These are phyloP conservation scores for Microctonus aethiopoides DNA, from an alignment of 2,888 invertebrate species.

Conservation along the genomic window DNA sequence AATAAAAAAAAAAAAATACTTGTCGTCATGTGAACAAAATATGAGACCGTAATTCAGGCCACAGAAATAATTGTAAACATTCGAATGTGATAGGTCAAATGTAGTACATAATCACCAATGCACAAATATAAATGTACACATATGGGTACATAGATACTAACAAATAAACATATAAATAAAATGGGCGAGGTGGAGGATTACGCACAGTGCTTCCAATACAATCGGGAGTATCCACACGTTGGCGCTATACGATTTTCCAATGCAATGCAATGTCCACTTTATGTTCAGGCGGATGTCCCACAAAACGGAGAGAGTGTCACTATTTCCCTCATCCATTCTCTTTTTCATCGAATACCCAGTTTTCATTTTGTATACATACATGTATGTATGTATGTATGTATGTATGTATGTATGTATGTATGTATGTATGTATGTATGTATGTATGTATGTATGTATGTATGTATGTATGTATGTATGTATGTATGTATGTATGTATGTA, in stretches of 20 bases:
- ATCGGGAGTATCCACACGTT: neutral
- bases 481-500: no score
- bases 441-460: no score
- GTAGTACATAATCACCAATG: neutral
- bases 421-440: no score
- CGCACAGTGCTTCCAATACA: neutral
- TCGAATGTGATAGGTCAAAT: neutral
- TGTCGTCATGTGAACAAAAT: neutral
- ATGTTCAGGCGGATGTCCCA: neutral
- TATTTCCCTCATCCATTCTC: neutral
- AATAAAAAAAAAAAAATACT: neutral
- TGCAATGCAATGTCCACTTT: slow-evolving; percentile 8
- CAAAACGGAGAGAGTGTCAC: neutral
- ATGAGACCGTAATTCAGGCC: neutral
- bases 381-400: no score
- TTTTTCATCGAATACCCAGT: neutral
- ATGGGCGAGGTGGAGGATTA: neutral
- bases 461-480: no score
- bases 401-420: neutral
- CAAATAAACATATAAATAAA: neutral
- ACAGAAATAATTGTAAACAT: neutral
- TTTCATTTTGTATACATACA: no score
- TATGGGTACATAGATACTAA: no score
- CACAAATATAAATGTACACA: no score
- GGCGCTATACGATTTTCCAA: neutral